A percentile compares a stretch with the other conserved stretches of the same genome.
These are phyloP conservation scores for Bugula neritina DNA, from an alignment of 2,888 invertebrate species.

Conservation along the genomic window DNA sequence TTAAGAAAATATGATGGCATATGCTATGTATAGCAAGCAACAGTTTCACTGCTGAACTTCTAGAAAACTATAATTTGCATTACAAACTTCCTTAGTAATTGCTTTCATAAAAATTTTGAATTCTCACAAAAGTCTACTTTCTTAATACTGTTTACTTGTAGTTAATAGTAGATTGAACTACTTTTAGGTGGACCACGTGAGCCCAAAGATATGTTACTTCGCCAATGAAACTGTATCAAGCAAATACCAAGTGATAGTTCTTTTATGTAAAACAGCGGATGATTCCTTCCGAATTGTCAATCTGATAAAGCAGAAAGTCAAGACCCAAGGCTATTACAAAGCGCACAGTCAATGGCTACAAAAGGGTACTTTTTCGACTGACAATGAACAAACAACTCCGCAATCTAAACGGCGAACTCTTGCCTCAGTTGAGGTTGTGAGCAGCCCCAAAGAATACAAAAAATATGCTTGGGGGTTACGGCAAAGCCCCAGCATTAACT, in stretches of 20 bases:
- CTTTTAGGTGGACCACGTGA: conserved; percentile 7
- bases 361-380: conserved; percentile 8
- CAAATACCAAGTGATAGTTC: conserved; percentile 3
- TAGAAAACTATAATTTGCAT: too few relatives aligned
- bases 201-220: conserved; percentile 26
- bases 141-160: too few relatives aligned
- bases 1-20: too few relatives aligned
- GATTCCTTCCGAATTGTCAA: conserved; percentile 11
- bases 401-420: conserved; percentile 9
- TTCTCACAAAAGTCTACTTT: too few relatives aligned
- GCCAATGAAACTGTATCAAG: conserved; percentile 18
- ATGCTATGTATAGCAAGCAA: too few relatives aligned
- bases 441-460: not conserved
- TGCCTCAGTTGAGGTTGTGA: conserved; percentile 12
- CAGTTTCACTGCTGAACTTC: too few relatives aligned
- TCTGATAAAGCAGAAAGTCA: conserved; percentile 1
- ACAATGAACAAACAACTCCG: not conserved
- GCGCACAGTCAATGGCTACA: conserved; percentile 24
- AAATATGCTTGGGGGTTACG: not conserved
- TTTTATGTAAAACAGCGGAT: conserved; percentile 13
- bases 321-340: conserved; percentile 8
- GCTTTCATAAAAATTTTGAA: too few relatives aligned
- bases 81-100: too few relatives aligned
- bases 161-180: too few relatives aligned
- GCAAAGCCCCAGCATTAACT: not conserved